Percentiles rank a stretch among this genome's conserved stretches.
phyloP scores from a whole-genome alignment of 2,797 vertebrate species.

The Allobates femoralis region DNA sequence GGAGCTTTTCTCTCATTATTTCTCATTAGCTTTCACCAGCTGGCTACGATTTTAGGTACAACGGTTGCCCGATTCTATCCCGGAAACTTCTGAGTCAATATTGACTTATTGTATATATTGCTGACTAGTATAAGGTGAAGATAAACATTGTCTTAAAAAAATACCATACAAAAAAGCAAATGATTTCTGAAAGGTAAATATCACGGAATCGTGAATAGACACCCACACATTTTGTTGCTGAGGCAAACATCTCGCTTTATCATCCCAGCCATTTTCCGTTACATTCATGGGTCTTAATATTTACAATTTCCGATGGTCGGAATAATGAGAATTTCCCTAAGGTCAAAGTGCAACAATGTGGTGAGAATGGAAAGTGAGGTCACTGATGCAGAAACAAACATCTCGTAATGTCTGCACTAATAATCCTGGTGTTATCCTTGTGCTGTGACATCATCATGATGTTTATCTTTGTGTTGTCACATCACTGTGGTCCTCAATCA shows the following conservation, averaged over 20 bases:
- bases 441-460: no score
- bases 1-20: no score
- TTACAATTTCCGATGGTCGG: no score
- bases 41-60: no score
- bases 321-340: not conserved
- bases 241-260: not conserved
- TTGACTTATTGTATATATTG: not conserved
- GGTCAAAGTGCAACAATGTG: not conserved
- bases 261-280: not conserved
- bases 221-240: not conserved
- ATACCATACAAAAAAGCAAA: not conserved
- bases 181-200: not conserved
- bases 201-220: not conserved
- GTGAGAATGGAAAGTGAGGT: no score
- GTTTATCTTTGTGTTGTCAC: no score
- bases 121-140: not conserved
- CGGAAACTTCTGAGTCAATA: not conserved
- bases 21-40: no score
- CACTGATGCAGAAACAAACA: no score
- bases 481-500: no score
- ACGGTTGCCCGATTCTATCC: not conserved
- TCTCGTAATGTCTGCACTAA: no score
- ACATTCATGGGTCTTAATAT: not conserved
- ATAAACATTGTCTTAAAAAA: not conserved
- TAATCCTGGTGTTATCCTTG: no score